These are phyloP conservation scores for Coleophora deauratella DNA, from an alignment of 2,888 invertebrate species.

Conservation along the genomic window DNA sequence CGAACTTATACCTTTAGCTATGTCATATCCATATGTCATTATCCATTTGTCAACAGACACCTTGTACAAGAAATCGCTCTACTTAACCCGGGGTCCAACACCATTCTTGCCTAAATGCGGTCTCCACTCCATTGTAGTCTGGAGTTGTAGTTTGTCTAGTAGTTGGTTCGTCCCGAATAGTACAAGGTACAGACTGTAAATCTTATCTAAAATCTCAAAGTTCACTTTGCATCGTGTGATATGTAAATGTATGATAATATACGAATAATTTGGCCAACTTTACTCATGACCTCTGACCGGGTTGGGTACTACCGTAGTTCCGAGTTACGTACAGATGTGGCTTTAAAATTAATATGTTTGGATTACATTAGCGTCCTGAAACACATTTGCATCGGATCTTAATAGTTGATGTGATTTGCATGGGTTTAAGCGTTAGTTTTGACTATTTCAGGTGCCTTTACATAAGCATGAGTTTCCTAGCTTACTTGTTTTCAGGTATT, in stretches of 20 bases:
- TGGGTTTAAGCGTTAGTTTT: not conserved
- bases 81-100: too few relatives aligned
- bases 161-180: too few relatives aligned
- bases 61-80: too few relatives aligned
- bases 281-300: slow-evolving; percentile 32
- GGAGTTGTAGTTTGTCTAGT: too few relatives aligned
- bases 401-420: slow-evolving; percentile 5
- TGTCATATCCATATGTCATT: too few relatives aligned
- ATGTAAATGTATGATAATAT: slow-evolving; percentile 61
- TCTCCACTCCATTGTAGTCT: too few relatives aligned
- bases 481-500: too few relatives aligned
- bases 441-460: too few relatives aligned
- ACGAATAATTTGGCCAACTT: slow-evolving; percentile 40
- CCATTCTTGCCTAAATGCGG: too few relatives aligned
- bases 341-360: slow-evolving; percentile 65
- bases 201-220: not conserved
- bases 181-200: not conserved
- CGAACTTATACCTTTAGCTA: too few relatives aligned
- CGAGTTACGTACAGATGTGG: slow-evolving; percentile 52
- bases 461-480: too few relatives aligned
- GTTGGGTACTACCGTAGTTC: slow-evolving; percentile 1
- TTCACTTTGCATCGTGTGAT: slow-evolving; percentile 28
- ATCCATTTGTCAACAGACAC: too few relatives aligned
- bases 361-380: slow-evolving; percentile 42
- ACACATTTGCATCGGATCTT: slow-evolving; percentile 10